These are phyloP conservation scores for Gila orcuttii DNA, from an alignment of 2,113 vertebrate genomes.

Conservation along the genomic window DNA sequence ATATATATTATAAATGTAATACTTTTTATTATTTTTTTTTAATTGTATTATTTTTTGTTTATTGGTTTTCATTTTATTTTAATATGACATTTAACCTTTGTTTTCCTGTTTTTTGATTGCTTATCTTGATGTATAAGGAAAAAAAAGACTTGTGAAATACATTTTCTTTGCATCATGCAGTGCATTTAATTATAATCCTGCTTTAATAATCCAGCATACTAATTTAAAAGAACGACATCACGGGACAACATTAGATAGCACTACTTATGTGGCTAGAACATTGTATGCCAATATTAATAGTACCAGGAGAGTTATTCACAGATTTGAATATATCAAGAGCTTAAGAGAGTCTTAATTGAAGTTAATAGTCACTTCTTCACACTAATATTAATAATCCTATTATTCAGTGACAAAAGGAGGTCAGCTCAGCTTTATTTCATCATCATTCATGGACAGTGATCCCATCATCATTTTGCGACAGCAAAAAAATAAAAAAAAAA, in stretches of 20 bases:
- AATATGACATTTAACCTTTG: background rate
- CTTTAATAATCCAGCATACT: background rate
- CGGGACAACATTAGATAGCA: background rate
- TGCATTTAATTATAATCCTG: background rate
- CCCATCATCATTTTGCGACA: constrained; percentile 45
- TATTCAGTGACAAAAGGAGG: constrained; percentile 66
- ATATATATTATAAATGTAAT: too few species aligned
- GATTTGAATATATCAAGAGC: constrained; percentile 60
- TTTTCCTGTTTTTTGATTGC: background rate
- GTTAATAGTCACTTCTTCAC: constrained; percentile 61
- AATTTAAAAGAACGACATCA: background rate
- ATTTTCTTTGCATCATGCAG: background rate
- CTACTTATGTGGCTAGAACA: background rate
- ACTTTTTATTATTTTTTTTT: too few species aligned
- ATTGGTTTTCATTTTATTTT: background rate
- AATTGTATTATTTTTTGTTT: too few species aligned
- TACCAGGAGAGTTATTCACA: background rate
- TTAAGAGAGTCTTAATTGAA: constrained; percentile 60
- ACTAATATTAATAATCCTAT: constrained; percentile 71
- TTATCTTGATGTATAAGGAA: background rate
- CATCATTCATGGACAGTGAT: constrained; percentile 50
- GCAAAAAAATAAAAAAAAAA: background rate
- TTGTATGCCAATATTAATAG: constrained; percentile 11
- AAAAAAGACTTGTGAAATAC: background rate
- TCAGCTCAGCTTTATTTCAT: constrained; percentile 58